phyloP scores from a whole-genome alignment of 2,888 invertebrate species.

The Barypeithes pellucidus region DNA sequence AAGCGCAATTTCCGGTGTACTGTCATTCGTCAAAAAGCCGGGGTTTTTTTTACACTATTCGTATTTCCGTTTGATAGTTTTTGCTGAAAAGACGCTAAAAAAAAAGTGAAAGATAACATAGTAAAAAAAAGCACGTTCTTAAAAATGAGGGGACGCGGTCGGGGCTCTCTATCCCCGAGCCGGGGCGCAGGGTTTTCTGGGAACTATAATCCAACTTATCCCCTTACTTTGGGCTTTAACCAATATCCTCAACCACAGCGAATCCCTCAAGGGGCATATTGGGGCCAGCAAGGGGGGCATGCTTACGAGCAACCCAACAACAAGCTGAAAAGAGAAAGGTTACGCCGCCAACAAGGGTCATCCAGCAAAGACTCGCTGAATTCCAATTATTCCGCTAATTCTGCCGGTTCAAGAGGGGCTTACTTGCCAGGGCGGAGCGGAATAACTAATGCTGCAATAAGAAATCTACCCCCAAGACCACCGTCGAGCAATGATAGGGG shows the following conservation, averaged over 20 bases:
- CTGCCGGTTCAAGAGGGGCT: not conserved
- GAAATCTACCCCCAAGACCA: conserved; percentile 6
- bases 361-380: conserved; percentile 11
- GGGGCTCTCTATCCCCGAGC: not conserved
- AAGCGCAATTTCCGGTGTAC: not conserved
- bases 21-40: conserved; percentile 8
- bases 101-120: not conserved
- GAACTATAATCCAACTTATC: not conserved
- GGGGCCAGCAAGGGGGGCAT: not conserved
- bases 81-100: not conserved
- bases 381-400: conserved; percentile 2
- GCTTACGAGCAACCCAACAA: not conserved
- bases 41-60: not conserved
- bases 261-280: not conserved
- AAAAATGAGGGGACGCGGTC: conserved; percentile 7
- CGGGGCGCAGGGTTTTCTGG: not conserved
- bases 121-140: not conserved
- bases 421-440: not conserved
- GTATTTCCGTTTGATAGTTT: not conserved
- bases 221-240: conserved; percentile 8
- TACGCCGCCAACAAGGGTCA: not conserved
- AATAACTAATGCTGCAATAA: conserved; percentile 10
- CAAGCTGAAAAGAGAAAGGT: conserved; percentile 10
- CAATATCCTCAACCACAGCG: not conserved
- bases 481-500: not conserved